These are phyloP conservation scores for Psococerastis gibbosa DNA, from an alignment of 2,888 invertebrate genomes.

Conservation along the genomic window DNA sequence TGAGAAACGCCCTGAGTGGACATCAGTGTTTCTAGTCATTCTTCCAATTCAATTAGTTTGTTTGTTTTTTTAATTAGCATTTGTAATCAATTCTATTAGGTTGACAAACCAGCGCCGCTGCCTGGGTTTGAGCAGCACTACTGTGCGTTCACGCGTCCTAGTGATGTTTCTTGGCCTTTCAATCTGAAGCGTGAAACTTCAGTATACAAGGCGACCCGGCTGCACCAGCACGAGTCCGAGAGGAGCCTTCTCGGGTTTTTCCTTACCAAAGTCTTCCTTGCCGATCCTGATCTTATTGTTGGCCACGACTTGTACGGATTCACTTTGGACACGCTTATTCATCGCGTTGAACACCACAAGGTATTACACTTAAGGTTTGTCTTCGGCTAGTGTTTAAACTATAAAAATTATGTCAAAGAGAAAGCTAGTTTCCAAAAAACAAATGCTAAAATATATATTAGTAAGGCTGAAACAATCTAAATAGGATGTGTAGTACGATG, in stretches of 20 bases:
- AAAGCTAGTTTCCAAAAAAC: too few relatives aligned
- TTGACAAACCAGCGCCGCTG: conserved; percentile 64
- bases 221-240: conserved; percentile 69
- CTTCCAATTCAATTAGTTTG: too few relatives aligned
- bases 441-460: too few relatives aligned
- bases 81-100: too few relatives aligned
- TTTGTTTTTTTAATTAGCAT: too few relatives aligned
- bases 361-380: too few relatives aligned
- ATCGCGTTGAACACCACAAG: conserved; percentile 49
- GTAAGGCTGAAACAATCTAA: too few relatives aligned
- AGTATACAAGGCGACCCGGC: conserved; percentile 48
- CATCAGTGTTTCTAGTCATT: too few relatives aligned
- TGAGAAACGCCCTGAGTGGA: too few relatives aligned
- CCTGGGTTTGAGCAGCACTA: conserved; percentile 73
- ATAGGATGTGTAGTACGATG: too few relatives aligned
- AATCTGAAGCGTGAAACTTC: conserved; percentile 53
- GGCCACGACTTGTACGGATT: conserved; percentile 85
- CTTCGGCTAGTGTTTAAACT: too few relatives aligned
- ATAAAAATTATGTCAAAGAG: too few relatives aligned
- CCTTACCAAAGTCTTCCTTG: conserved; percentile 62
- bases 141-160: conserved; percentile 70
- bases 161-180: conserved; percentile 59
- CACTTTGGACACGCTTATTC: conserved; percentile 76
- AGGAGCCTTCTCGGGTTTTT: conserved; percentile 70
- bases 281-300: conserved; percentile 86